These are phyloP conservation scores for Dolichallabes microphthalmus DNA, from an alignment of 2,113 vertebrate genomes.

Conservation along the genomic window DNA sequence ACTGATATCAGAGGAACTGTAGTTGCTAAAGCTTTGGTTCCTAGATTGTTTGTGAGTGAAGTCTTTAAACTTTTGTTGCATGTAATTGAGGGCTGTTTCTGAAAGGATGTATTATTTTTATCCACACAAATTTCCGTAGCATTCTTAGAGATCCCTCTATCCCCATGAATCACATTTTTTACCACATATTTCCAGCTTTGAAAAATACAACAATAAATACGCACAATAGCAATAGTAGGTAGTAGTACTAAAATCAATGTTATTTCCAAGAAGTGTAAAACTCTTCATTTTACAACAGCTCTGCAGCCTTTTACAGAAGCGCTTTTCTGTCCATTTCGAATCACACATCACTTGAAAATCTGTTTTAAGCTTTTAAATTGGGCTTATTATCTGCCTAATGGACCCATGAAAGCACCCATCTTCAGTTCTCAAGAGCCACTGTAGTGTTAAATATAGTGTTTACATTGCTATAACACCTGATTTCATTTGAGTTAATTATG, in stretches of 20 bases:
- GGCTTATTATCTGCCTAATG: background rate
- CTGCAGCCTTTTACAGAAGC: background rate
- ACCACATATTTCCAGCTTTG: too few species aligned
- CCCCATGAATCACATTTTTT: too few species aligned
- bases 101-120: too few species aligned
- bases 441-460: background rate
- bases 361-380: background rate
- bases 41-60: too few species aligned
- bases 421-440: background rate
- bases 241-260: background rate
- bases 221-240: too few species aligned
- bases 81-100: too few species aligned
- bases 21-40: too few species aligned
- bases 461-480: background rate
- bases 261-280: background rate
- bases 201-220: too few species aligned
- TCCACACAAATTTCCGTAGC: too few species aligned
- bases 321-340: background rate
- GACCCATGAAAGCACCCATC: background rate
- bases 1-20: too few species aligned
- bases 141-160: too few species aligned
- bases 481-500: background rate
- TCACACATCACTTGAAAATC: background rate
- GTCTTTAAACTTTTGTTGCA: too few species aligned
- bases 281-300: background rate